phyloP scores from a whole-genome alignment of 1,140 invertebrate species.

The Centruroides sculpturatus region DNA sequence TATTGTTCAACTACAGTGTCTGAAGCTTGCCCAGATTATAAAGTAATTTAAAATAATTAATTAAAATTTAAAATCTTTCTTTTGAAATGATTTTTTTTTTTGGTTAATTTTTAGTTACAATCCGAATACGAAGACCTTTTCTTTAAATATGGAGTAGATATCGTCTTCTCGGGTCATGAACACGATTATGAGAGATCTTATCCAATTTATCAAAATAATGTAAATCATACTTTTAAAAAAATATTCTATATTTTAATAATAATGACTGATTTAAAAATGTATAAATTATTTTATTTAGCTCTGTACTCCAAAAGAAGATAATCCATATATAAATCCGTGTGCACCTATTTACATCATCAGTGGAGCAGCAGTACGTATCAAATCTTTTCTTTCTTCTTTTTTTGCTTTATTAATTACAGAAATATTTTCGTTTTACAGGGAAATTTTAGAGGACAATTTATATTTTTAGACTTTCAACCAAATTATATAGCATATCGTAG shows the following conservation, averaged over 20 bases:
- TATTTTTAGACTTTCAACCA: too few relatives aligned
- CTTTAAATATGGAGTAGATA: conserved; percentile 34
- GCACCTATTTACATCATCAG: too few relatives aligned
- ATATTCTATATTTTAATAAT: too few relatives aligned
- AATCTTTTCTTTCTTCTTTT: too few relatives aligned
- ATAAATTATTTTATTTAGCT: too few relatives aligned
- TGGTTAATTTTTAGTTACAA: not conserved
- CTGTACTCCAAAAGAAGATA: too few relatives aligned
- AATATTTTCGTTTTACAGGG: conserved; percentile 28
- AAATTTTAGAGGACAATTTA: conserved; percentile 24
- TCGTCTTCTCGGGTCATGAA: conserved; percentile 35
- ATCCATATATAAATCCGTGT: too few relatives aligned
- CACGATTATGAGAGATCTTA: conserved; percentile 37
- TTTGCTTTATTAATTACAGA: too few relatives aligned
- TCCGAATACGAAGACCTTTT: conserved; percentile 33
- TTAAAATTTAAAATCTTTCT: not conserved
- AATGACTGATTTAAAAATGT: too few relatives aligned
- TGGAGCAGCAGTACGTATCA: too few relatives aligned
- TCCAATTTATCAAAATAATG: conserved; percentile 29
- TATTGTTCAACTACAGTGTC: conserved; percentile 79
- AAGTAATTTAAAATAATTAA: too few relatives aligned
- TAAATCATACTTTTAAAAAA: not conserved
- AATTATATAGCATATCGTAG: conserved; percentile 54
- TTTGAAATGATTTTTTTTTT: not conserved
- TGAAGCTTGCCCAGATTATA: conserved; percentile 50